Evolutionary conservation across 2,113 vertebrate species (phyloP).

Genomic region (Talpa occidentalis): DNA sequence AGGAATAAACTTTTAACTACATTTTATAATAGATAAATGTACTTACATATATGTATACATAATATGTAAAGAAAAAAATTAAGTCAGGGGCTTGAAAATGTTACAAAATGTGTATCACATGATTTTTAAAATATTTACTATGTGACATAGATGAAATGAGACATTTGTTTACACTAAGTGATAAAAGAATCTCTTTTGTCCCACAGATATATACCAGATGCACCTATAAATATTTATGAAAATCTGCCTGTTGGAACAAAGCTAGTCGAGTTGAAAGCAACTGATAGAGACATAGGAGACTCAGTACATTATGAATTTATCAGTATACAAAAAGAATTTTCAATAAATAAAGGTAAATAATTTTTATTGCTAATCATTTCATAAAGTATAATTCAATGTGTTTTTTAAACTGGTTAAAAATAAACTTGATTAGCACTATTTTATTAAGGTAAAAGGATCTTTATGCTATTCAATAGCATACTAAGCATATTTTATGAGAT

Average conservation of each 20-base stretch:
- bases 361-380: not conserved
- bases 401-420: constrained; percentile 8
- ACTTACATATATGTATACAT: not conserved
- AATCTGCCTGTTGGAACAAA: constrained; percentile 75
- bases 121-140: constrained; percentile 57
- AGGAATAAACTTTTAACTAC: not conserved
- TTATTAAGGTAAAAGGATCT: not conserved
- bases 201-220: constrained; percentile 69
- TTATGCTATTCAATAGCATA: not conserved
- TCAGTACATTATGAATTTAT: constrained; percentile 74
- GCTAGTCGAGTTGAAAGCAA: constrained; percentile 66
- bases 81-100: not conserved
- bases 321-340: constrained; percentile 67
- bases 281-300: constrained; percentile 70
- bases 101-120: not conserved
- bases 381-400: not conserved
- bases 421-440: not conserved
- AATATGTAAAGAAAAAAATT: not conserved
- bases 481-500: not conserved
- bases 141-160: constrained; percentile 56
- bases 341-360: constrained; percentile 76
- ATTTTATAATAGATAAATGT: not conserved
- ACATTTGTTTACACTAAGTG: constrained; percentile 59
- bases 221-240: constrained; percentile 79
- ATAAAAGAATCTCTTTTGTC: constrained; percentile 56